These are phyloP conservation scores for Passer montanus DNA, from an alignment of 2,113 vertebrate genomes.

Conservation along the genomic window DNA sequence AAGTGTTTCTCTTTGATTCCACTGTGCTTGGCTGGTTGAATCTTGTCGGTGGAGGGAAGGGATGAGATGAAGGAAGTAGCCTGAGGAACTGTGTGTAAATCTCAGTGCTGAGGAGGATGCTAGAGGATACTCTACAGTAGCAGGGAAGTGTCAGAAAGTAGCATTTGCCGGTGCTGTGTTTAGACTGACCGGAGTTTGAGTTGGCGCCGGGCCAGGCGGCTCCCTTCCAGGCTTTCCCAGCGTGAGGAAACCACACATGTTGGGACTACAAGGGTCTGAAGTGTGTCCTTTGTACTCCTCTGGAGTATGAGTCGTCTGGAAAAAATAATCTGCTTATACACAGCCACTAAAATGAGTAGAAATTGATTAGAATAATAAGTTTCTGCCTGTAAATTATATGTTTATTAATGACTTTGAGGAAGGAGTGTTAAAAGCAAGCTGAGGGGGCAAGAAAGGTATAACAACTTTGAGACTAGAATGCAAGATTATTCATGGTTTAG, in stretches of 20 bases:
- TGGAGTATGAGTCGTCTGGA: not conserved
- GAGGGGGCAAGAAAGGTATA: not conserved
- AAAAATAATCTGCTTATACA: not conserved
- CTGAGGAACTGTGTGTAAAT: not conserved
- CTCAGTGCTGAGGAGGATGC: not conserved
- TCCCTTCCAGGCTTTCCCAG: constrained; percentile 43
- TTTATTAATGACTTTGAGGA: not conserved
- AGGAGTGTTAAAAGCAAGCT: not conserved
- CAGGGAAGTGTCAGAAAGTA: constrained; percentile 60
- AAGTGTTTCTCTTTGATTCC: not conserved
- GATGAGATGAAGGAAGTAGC: not conserved
- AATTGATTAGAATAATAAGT: not conserved
- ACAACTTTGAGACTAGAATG: not conserved
- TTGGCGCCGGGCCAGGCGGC: constrained; percentile 61
- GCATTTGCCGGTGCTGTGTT: constrained; percentile 48
- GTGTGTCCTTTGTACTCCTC: constrained; percentile 61
- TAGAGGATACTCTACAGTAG: constrained; percentile 60
- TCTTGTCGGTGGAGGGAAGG: not conserved
- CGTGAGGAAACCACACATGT: constrained; percentile 64
- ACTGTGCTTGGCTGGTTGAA: not conserved
- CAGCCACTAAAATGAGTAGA: not conserved
- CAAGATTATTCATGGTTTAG: not conserved
- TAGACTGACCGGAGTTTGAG: constrained; percentile 63
- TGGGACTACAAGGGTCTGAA: constrained; percentile 54
- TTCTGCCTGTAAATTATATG: not conserved